phyloP scores from a whole-genome alignment of 2,113 vertebrate genomes.

The human region GRCh38 chr17:30626001-30626500 shows the following conservation, averaged over 20 bases:
- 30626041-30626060: neutral
- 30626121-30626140: neutral
- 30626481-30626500: neutral
- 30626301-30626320: neutral
- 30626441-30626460: rapidly evolving
- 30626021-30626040: neutral
- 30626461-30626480: neutral
- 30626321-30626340: neutral
- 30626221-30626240: neutral
- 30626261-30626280: neutral
- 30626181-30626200: neutral
- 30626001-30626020: rapidly evolving
- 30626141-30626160: too few relatives aligned
- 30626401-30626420: neutral
- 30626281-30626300: neutral
- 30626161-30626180: neutral
- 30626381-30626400: neutral
- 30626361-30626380: neutral
- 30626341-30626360: neutral
- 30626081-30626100: neutral
- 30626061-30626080: neutral
- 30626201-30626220: neutral
- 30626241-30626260: neutral
- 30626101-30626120: neutral
- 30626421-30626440: neutral